Evolutionary conservation across 2,797 vertebrate species (phyloP), one percentile per base, ranked within the genome.

Genomic region (Lithobates pipiens): DNA sequence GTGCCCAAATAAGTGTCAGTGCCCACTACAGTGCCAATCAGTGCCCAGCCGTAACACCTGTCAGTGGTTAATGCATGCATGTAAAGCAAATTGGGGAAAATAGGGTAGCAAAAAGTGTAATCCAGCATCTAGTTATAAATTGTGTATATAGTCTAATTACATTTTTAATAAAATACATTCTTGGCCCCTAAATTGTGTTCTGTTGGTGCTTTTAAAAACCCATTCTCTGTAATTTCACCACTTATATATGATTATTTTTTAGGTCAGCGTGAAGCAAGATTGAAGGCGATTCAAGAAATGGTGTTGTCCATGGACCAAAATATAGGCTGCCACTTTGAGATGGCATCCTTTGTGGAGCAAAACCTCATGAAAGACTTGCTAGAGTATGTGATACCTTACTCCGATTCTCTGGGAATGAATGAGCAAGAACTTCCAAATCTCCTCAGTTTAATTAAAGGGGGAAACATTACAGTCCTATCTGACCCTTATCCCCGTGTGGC

Each of bases 371-470:
- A 89, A n/a, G 95, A 95, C 65, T 91, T 97, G 11, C 91, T 96
- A 39, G 86, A 92, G 15, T 91, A 93, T 29, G 91, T 97, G 50
- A 63, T 93, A 61, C 90, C 86, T 1, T 88, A 95, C 86, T 92
- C 94, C 0, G 95, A 96, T 91, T 96, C 96, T 36, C 89, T 97
- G 76, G 96, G 96, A 27, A 96, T 97, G 96, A 97, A 96, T 70
- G 96, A 96, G 87, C 96, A 97, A 91, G 96, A 97, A 89, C 94
- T 96, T 72, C 96, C 96, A 70, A 97, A 96, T 89, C 91, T 97
- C 65, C 93, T 96, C 34, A 96, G 95, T 88, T 91, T 96, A 1
- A 91, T 97, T 8, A 95, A 95, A 78, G 95, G 95, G 71, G 92
- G 94, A 83, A 95, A 93, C 87, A 92, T 96, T 87, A 96, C 95